Percentiles rank a stretch among this genome's conserved stretches.
These are phyloP conservation scores for Brachionus koreanus DNA, from an alignment of 1,140 invertebrate genomes.

Conservation along the genomic window DNA sequence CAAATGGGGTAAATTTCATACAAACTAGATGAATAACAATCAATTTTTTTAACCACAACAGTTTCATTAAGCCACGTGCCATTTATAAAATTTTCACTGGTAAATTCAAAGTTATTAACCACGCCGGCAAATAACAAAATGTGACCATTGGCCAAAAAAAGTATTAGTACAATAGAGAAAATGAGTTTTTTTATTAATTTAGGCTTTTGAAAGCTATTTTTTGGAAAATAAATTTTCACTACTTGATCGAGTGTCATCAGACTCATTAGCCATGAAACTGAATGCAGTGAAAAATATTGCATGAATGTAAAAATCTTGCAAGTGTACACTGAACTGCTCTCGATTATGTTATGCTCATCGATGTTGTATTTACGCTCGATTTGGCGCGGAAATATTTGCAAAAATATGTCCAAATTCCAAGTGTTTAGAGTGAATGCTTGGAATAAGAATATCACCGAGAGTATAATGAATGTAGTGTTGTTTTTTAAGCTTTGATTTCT, in stretches of 20 bases:
- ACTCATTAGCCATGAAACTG: background rate
- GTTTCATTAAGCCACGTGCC: background rate
- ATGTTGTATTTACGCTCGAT: background rate
- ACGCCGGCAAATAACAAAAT: conserved; percentile 11
- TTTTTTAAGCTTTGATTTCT: background rate
- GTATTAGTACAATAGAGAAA: background rate
- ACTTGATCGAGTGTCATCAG: conserved; percentile 8
- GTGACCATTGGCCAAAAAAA: background rate
- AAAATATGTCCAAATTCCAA: conserved; percentile 25
- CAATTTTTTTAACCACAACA: background rate
- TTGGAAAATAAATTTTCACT: conserved; percentile 13
- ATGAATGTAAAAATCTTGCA: conserved; percentile 23
- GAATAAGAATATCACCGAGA: conserved; percentile 9
- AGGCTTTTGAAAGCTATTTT: background rate
- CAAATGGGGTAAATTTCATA: conserved; percentile 15
- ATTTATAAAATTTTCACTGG: background rate
- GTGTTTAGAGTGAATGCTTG: background rate
- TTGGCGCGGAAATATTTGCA: background rate
- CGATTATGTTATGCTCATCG: conserved; percentile 22
- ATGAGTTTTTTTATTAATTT: background rate
- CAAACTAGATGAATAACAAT: conserved; percentile 28
- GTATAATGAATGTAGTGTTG: conserved; percentile 1
- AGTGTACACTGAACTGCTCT: background rate
- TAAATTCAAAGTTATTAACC: background rate
- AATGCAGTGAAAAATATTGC: conserved; percentile 10